Base-by-base conservation (phyloP, 2,113 vertebrate genomes). In the Axis porcinus region DNA sequence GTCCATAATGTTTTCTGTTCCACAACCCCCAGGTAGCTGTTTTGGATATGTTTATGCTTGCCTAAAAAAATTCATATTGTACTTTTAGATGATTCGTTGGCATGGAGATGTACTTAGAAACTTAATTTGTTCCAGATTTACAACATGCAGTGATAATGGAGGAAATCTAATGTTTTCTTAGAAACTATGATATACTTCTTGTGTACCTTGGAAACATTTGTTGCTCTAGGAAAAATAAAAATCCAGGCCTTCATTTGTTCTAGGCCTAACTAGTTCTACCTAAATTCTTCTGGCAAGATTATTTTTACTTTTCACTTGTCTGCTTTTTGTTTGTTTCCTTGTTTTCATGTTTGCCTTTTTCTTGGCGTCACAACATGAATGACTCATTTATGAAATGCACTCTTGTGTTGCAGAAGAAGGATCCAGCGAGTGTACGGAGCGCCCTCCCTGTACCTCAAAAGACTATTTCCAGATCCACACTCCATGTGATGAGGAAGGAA, bases 391-490 rank as follows among this genome's bases (percentile, higher is more conserved):
- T 88, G 19, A 98, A 98, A 79, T 30, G 90, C 2, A 17, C 50
- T 9, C 90, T 97, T 98, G 40, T 67, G 82, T 98, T 99, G 90
- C 96, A 99, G 99, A 99, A 23, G 99, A 99, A 98, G 99, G 99
- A 91, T 99, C 99, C 15, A 98, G 98, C 9, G 93, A 81, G 0
- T 99, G 99, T 96, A 98, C 96, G 93, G 98, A 98, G 40, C 99
- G 99, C 93, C 99, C 99, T 43, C 98, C 99, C 0, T 99, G 99
- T 95, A 99, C 99, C 85, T 98, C 88, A 43, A 99, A 99, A 97
- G 99, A 99, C 98, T 99, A 99, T 97, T 99, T 99, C 97, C 99
- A 99, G 98, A 99, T 99, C 97, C 99, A 99, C 91, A 99, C 99
- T 2, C 98, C 99, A 0, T 99, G 99, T 97, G 99, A 99, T 97